Base-by-base conservation (phyloP, 2,888 invertebrate genomes). In the Bombylius discolor region DNA sequence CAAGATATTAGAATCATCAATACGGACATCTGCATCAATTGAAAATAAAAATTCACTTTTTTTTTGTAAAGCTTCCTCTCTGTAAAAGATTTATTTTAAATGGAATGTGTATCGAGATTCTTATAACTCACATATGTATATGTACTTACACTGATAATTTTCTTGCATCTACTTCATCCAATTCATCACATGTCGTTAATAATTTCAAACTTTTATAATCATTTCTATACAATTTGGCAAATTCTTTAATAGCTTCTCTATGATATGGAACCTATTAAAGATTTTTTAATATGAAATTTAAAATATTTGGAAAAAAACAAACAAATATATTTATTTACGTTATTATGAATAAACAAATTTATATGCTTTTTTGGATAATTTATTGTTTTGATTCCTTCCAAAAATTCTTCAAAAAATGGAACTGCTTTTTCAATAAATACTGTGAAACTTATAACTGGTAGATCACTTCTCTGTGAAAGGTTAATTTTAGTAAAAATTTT, bases 381-480 rank as follows among this genome's bases (percentile, higher is more conserved):
- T 45, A 91, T 78, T 0, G 77, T 71, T n/a, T 77, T 65, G 9
- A 99, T 73, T 68, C 83, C 83, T 5, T 81, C 71, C 23, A 99
- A 78, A 69, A 89, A 93, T 68, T 96, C 92, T 69, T 89, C 87
- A 55, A 97, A 73, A 71, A 99, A 99, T 8, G 98, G 97, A 23
- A 92, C 95, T 0, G 94, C 81, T 64, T 82, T 81, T 65, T 89
- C 87, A 49, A 96, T 79, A 70, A 94, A 94, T 1, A 97, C 66
- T 0, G 86, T 84, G 60, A 94, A 62, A 58, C 86, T 75, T 4
- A 94, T 81, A 5, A 70, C 68, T 0, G 92, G 92, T 63, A 84
- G 75, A 1, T 79, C 70, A 6, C 79, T 72, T 9, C 80, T 77
- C 85, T 86, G 61, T 11, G 1, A 6, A 36, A 36, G 9, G n/a